Conservation (phyloP, 2,888 invertebrate genomes). For the Oxytorus armatus region DNA sequence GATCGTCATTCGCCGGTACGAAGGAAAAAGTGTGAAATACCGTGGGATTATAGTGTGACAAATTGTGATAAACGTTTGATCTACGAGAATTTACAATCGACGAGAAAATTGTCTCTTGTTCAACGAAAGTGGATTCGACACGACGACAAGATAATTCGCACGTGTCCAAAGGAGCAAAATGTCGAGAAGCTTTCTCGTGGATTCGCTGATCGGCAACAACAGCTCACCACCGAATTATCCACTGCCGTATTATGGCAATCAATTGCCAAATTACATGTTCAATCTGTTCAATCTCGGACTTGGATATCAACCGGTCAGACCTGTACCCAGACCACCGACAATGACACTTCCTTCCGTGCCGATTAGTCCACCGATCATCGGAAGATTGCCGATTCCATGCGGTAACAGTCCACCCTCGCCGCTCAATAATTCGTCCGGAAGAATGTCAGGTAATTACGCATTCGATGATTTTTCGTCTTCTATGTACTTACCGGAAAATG, state of each 20-base stretch:
- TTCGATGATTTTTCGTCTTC: no score
- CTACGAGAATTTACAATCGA: no score
- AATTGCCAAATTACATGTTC: conserved; percentile 84
- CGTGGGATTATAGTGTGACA: conserved; percentile 69
- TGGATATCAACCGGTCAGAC: conserved; percentile 81
- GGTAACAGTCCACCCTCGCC: conserved; percentile 80
- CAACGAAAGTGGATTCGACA: not conserved
- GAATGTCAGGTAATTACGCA: conserved; percentile 77
- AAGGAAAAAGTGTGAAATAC: conserved; percentile 38
- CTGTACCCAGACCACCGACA: conserved; percentile 78
- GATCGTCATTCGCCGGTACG: conserved; percentile 6
- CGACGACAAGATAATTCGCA: not conserved
- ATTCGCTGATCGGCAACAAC: conserved; percentile 90
- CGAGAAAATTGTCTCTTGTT: no score
- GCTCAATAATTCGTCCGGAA: conserved; percentile 73
- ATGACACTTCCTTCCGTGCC: conserved; percentile 73
- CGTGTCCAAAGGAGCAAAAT: conserved; percentile 84
- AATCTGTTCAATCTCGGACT: conserved; percentile 82
- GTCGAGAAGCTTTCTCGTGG: conserved; percentile 93
- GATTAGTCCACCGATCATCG: conserved; percentile 73
- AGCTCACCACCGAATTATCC: conserved; percentile 85
- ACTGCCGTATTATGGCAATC: conserved; percentile 82
- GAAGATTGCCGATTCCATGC: conserved; percentile 71
- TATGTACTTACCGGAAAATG: no score
- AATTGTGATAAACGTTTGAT: conserved; percentile 41